These are phyloP conservation scores for Darevskia mixta DNA, from an alignment of 2,797 vertebrate genomes.

Conservation along the genomic window DNA sequence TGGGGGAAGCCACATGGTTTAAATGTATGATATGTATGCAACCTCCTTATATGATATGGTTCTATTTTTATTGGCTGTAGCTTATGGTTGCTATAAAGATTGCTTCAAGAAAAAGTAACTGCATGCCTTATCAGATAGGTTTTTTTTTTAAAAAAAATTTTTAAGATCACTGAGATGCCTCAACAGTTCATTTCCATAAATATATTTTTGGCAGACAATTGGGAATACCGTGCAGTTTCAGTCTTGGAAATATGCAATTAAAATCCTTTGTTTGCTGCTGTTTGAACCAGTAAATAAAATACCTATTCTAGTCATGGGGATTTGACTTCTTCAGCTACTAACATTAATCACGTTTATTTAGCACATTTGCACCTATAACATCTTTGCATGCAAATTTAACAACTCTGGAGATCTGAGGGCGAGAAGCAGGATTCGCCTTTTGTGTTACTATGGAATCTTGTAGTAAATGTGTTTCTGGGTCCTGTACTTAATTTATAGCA, in stretches of 20 bases:
- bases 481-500: constrained; percentile 35
- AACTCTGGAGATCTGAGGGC: background rate
- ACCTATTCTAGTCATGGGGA: background rate
- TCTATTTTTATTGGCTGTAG: constrained; percentile 14
- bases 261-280: constrained; percentile 15
- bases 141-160: constrained; percentile 25
- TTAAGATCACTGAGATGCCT: constrained; percentile 15
- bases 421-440: background rate
- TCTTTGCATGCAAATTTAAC: constrained; percentile 42
- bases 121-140: background rate
- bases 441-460: background rate
- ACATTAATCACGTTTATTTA: background rate
- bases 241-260: constrained; percentile 8
- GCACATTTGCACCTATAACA: constrained; percentile 38
- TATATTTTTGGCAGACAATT: constrained; percentile 25
- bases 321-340: background rate
- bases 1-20: too few relatives aligned
- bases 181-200: constrained; percentile 19
- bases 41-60: background rate
- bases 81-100: constrained; percentile 15
- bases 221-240: constrained; percentile 1
- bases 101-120: constrained; percentile 28
- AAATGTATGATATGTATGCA: too few relatives aligned
- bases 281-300: constrained; percentile 32
- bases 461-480: constrained; percentile 4